phyloP scores from a whole-genome alignment of 2,797 vertebrate species.

The Trichosurus vulpecula region DNA sequence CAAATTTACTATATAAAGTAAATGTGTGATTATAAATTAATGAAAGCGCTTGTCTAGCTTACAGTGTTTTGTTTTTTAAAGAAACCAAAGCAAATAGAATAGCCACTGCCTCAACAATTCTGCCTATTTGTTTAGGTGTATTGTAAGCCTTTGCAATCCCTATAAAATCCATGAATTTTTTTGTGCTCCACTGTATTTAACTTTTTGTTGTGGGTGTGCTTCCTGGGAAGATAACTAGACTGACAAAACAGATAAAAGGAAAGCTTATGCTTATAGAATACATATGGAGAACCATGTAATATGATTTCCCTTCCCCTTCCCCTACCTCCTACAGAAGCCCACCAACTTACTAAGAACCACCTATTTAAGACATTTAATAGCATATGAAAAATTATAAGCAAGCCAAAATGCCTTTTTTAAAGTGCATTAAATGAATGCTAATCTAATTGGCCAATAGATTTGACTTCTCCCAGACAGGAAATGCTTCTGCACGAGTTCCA shows the following conservation, averaged over 20 bases:
- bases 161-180: slow-evolving; percentile 58
- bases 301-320: slow-evolving; percentile 24
- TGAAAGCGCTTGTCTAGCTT: slow-evolving; percentile 17
- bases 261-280: slow-evolving; percentile 60
- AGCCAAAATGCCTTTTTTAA: slow-evolving; percentile 46
- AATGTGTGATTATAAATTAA: slow-evolving; percentile 46
- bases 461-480: slow-evolving; percentile 61
- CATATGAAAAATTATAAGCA: slow-evolving; percentile 12
- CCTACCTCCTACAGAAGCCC: slow-evolving; percentile 31
- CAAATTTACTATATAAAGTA: slow-evolving; percentile 51
- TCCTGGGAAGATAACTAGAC: slow-evolving; percentile 21
- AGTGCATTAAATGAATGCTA: slow-evolving; percentile 54
- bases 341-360: slow-evolving; percentile 58
- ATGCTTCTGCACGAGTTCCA: slow-evolving; percentile 84
- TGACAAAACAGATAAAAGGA: slow-evolving; percentile 42
- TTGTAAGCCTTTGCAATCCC: slow-evolving; percentile 56
- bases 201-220: slow-evolving; percentile 35
- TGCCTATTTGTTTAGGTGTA: slow-evolving; percentile 31
- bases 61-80: slow-evolving; percentile 27
- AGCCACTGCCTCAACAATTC: not conserved
- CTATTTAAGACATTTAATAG: slow-evolving; percentile 52
- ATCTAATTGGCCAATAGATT: slow-evolving; percentile 54
- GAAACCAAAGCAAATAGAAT: slow-evolving; percentile 46
- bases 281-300: slow-evolving; percentile 60
- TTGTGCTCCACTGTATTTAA: slow-evolving; percentile 13